These are phyloP conservation scores for Bombus waltoni DNA, from an alignment of 1,140 invertebrate genomes.

Conservation along the genomic window DNA sequence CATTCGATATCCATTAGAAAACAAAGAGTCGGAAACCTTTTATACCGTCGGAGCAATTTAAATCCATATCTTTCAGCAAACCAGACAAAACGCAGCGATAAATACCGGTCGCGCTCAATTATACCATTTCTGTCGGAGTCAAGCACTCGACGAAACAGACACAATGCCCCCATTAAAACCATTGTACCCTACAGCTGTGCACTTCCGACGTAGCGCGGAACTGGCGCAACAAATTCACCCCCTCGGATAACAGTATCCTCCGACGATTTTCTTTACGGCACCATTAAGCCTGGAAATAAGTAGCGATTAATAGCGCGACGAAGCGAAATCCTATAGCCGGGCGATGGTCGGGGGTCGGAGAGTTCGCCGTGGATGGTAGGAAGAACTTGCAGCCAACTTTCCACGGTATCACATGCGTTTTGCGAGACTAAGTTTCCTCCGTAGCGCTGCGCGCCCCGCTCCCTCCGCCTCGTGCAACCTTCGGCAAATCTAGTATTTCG, in stretches of 20 bases:
- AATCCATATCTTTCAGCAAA: background rate
- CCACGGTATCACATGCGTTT: slow-evolving; percentile 50
- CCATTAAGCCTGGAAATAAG: slow-evolving; percentile 41
- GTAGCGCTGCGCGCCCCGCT: no score
- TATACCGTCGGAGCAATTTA: background rate
- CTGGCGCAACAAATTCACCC: slow-evolving; percentile 26
- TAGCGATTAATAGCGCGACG: slow-evolving; percentile 45
- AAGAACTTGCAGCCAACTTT: slow-evolving; percentile 15
- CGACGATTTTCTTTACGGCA: slow-evolving; percentile 38
- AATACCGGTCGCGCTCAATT: slow-evolving; percentile 24
- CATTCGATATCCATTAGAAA: slow-evolving; percentile 7
- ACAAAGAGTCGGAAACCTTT: background rate
- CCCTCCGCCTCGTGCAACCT: slow-evolving; percentile 38
- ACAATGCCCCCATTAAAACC: slow-evolving; percentile 10
- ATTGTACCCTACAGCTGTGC: slow-evolving; percentile 18
- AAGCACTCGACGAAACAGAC: background rate
- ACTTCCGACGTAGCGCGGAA: background rate
- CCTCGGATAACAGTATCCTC: background rate
- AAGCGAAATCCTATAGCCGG: slow-evolving; percentile 10
- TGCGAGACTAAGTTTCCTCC: slow-evolving; percentile 44
- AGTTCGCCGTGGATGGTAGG: background rate
- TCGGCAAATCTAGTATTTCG: slow-evolving; percentile 70
- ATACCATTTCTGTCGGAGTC: slow-evolving; percentile 4
- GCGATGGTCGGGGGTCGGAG: background rate
- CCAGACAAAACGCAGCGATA: slow-evolving; percentile 1